Evolutionary conservation across 1,140 invertebrate genomes (phyloP), one percentile per base, ranked within the genome.

Genomic region (Brachionus plicatilis): DNA sequence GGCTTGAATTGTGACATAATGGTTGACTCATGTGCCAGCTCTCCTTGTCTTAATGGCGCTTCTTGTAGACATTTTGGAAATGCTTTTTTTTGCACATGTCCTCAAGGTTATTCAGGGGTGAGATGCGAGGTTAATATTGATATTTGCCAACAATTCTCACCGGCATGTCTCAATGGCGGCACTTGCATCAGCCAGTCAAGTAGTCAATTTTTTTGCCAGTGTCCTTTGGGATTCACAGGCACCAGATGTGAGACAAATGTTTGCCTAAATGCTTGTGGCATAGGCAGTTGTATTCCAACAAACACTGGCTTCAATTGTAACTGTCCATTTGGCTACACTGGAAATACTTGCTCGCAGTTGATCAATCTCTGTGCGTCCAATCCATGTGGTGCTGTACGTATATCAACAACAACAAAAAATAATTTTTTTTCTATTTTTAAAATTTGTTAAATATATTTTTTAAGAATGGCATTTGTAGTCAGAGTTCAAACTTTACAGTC

Each of bases 331-430:
- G 95, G 95, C 12, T 89, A 86, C 85, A 85, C 85, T 8, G 89
- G 89, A 3, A 83, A 83, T 2, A 87, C 87, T 60, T 89, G 89
- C 84, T 29, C 97, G 88, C 94, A 94, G 87, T 92, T 94, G 50
- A 94, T 96, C 83, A 96, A 96, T 88, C 94, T 96, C 87, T 98
- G 96, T 88, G 95, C 97, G 87, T 95, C 94, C 56, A 92, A 86
- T 60, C 85, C 91, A 1, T 84, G 82, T 47, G 65, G 65, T n/a
- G 29, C 9, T n/a, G 20, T 56, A 68, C 24, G 27, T 43, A 29
- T 72, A 24, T 43, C 6, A 43, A n/a, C 7, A 56, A 79, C 24
- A 24, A 24, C 0, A 43, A 11, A 47, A 11, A 20, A 50, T 17
- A 17, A 50, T 6, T 37, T 37, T 24, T 43, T 24, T 29, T n/a